Percentiles rank a stretch among this genome's conserved stretches.
phyloP scores from a whole-genome alignment of 2,888 invertebrate genomes.

The Charanyca ferruginea region DNA sequence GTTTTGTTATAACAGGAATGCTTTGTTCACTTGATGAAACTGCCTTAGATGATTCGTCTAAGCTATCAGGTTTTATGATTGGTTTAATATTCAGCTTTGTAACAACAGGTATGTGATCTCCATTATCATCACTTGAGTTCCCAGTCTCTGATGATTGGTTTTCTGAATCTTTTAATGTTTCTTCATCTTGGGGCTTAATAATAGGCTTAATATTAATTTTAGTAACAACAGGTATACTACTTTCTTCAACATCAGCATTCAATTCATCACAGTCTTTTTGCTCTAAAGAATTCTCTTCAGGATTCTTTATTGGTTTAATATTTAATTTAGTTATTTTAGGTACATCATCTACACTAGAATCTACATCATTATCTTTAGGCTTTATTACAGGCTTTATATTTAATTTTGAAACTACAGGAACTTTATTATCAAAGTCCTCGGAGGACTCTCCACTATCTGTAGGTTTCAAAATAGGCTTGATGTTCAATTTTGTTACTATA shows the following conservation, averaged over 20 bases:
- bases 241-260: constrained; percentile 81
- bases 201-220: constrained; percentile 91
- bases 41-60: constrained; percentile 72
- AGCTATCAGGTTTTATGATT: constrained; percentile 82
- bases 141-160: constrained; percentile 88
- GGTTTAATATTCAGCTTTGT: constrained; percentile 92
- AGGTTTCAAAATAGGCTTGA: constrained; percentile 88
- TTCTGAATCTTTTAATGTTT: constrained; percentile 83
- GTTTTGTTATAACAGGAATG: constrained; percentile 84
- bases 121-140: constrained; percentile 88
- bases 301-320: constrained; percentile 90
- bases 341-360: constrained; percentile 86
- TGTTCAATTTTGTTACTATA: constrained; percentile 85
- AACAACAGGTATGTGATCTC: constrained; percentile 85
- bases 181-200: constrained; percentile 86
- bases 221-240: constrained; percentile 88
- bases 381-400: constrained; percentile 90
- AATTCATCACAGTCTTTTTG: constrained; percentile 87
- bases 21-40: constrained; percentile 73
- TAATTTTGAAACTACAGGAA: constrained; percentile 90
- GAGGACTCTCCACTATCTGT: constrained; percentile 77
- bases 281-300: constrained; percentile 83
- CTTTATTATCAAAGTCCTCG: constrained; percentile 80
- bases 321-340: constrained; percentile 90
- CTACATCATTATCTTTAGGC: constrained; percentile 87